phyloP scores from a whole-genome alignment of 2,797 vertebrate species.

The Sparidentex hasta region DNA sequence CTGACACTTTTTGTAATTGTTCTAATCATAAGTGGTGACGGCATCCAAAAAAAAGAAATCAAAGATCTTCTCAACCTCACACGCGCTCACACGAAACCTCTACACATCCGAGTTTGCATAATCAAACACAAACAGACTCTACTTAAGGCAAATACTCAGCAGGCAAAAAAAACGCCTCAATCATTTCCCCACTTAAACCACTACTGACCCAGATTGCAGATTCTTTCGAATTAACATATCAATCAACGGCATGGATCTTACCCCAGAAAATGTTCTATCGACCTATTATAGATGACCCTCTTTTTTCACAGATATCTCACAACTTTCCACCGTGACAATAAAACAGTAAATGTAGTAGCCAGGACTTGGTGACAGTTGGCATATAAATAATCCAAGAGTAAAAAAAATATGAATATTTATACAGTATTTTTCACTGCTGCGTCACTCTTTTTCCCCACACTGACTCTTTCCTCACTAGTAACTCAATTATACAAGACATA shows the following conservation, averaged over 20 bases:
- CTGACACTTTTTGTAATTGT: background rate
- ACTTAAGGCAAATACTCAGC: constrained; percentile 5
- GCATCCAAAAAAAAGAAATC: background rate
- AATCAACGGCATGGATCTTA: background rate
- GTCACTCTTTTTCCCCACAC: background rate
- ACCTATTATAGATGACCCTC: background rate
- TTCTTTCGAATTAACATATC: background rate
- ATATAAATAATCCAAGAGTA: constrained; percentile 20
- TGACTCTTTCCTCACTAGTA: constrained; percentile 11
- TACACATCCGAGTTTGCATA: background rate
- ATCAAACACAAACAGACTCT: constrained; percentile 13
- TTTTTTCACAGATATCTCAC: background rate
- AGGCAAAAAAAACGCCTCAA: constrained; percentile 8
- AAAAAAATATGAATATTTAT: constrained; percentile 32
- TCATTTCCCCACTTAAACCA: constrained; percentile 8
- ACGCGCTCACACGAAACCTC: background rate
- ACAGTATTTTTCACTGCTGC: constrained; percentile 14
- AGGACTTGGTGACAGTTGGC: constrained; percentile 6
- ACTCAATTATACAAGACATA: constrained; percentile 10
- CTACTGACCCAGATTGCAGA: background rate
- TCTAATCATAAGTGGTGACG: background rate
- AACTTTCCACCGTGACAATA: background rate
- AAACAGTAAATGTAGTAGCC: background rate
- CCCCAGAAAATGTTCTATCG: background rate
- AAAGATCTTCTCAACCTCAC: background rate